Percentiles rank a stretch among this genome's conserved stretches.
Conservation (phyloP, 2,888 invertebrate species). For the Melanargia galathea region DNA sequence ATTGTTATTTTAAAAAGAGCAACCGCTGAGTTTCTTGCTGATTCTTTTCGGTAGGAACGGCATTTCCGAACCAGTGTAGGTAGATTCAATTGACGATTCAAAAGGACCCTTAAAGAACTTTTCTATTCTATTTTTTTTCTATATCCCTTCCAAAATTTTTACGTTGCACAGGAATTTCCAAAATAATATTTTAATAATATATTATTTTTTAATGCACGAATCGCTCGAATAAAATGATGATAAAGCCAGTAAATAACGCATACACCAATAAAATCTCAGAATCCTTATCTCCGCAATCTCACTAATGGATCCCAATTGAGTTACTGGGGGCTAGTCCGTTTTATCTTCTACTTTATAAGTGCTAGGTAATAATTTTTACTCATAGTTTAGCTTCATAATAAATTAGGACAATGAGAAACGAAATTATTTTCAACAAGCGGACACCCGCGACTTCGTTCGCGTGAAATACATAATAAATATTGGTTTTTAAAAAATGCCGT, state of each 20-base stretch:
- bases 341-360: conserved; percentile 18
- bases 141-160: neutral
- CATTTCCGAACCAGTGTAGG: no score
- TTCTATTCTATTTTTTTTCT: no score
- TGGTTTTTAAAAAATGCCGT: no score
- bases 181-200: neutral
- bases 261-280: conserved; percentile 25
- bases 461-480: no score
- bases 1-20: no score
- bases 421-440: neutral
- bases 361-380: conserved; percentile 17
- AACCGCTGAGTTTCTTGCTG: no score
- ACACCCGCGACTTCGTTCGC: no score
- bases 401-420: no score
- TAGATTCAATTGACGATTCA: no score
- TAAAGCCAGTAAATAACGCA: conserved; percentile 11
- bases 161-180: neutral
- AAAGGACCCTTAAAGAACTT: no score
- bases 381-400: conserved; percentile 6
- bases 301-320: conserved; percentile 28
- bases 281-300: conserved; percentile 24
- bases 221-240: neutral
- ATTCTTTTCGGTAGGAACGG: no score
- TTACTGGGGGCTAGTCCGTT: conserved; percentile 16
- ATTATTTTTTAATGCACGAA: neutral